These are phyloP conservation scores for Thereuonema tuberculata DNA, from an alignment of 1,140 invertebrate species.

Conservation along the genomic window DNA sequence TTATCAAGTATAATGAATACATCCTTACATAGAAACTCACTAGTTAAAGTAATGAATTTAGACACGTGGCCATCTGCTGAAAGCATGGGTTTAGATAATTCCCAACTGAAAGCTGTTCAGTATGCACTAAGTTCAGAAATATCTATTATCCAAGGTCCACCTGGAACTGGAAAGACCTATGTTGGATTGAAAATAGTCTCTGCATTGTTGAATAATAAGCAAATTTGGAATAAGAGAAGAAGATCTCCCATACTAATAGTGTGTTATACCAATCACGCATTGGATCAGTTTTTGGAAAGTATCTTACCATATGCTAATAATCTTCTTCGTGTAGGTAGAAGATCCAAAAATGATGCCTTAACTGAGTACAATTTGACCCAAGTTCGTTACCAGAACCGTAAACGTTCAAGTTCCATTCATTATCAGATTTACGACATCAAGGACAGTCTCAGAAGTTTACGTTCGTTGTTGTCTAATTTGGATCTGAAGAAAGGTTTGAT, in stretches of 20 bases:
- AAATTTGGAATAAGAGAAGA: constrained; percentile 18
- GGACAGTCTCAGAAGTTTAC: background rate
- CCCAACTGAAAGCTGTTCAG: constrained; percentile 34
- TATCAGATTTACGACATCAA: background rate
- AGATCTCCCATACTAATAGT: constrained; percentile 53
- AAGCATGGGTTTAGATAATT: constrained; percentile 28
- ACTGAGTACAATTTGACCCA: constrained; percentile 26
- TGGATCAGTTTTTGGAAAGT: constrained; percentile 77
- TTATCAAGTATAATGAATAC: background rate
- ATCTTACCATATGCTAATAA: constrained; percentile 33
- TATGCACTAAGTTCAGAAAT: constrained; percentile 35
- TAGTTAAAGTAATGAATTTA: background rate
- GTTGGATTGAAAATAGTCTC: constrained; percentile 40
- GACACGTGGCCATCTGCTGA: constrained; percentile 18
- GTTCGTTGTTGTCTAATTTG: background rate
- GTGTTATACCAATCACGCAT: constrained; percentile 73
- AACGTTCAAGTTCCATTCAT: background rate
- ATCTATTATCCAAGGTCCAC: constrained; percentile 56
- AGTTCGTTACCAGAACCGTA: too few relatives aligned
- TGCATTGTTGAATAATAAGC: constrained; percentile 26
- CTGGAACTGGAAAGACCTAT: constrained; percentile 66
- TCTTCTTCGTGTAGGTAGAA: constrained; percentile 55
- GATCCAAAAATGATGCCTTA: constrained; percentile 45
- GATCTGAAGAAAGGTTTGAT: background rate
- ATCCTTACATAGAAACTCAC: background rate